phyloP scores from a whole-genome alignment of 2,888 invertebrate genomes.

The Trileptium ribeirensis region DNA sequence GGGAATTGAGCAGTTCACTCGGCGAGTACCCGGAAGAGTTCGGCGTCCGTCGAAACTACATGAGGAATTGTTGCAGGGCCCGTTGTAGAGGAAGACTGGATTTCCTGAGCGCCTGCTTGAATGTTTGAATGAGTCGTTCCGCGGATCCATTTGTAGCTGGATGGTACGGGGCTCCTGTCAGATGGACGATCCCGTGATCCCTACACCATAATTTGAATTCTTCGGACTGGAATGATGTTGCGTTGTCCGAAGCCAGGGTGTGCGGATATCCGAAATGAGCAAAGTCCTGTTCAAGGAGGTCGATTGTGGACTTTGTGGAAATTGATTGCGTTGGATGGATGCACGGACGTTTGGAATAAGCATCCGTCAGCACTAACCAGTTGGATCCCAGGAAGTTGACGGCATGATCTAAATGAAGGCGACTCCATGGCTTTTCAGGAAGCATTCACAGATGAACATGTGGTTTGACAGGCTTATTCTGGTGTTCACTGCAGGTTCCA shows the following conservation, averaged over 20 bases:
- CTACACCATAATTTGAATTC: neutral
- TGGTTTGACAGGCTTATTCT: too few species aligned
- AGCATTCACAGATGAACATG: too few species aligned
- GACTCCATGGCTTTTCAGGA: too few species aligned
- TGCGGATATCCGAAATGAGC: too few species aligned
- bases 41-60: slow-evolving; percentile 23
- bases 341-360: too few species aligned
- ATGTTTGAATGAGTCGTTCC: slow-evolving; percentile 28
- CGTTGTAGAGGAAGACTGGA: slow-evolving; percentile 17
- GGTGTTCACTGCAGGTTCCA: too few species aligned
- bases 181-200: neutral
- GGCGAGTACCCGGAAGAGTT: slow-evolving; percentile 23
- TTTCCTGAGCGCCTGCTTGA: slow-evolving; percentile 33
- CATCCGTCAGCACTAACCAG: too few species aligned
- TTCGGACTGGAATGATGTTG: slow-evolving; percentile 31
- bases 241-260: slow-evolving; percentile 41
- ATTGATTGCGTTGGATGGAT: too few species aligned
- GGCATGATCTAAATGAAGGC: too few species aligned
- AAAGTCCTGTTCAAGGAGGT: too few species aligned
- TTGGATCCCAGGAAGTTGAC: too few species aligned
- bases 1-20: slow-evolving; percentile 25
- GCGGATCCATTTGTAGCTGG: slow-evolving; percentile 31
- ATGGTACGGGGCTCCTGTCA: slow-evolving; percentile 37
- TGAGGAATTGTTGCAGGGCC: slow-evolving; percentile 29
- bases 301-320: too few species aligned